Evolutionary conservation across 2,888 invertebrate species (phyloP).

Genomic region (Dicroscelio sp.): DNA sequence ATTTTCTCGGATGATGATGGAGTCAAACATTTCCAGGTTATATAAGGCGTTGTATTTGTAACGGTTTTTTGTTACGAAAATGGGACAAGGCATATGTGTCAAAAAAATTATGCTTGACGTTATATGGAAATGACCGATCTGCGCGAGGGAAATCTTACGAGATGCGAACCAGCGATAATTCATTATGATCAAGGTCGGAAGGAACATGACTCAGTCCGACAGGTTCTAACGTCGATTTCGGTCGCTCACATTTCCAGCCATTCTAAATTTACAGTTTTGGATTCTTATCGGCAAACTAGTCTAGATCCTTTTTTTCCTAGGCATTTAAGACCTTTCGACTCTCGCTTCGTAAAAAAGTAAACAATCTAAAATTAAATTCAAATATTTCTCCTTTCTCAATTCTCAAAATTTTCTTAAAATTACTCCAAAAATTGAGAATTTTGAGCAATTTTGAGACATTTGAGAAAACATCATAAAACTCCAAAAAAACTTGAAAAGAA

Average conservation of each 20-base stretch:
- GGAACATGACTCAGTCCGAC: constrained; percentile 48
- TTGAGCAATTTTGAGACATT: not conserved
- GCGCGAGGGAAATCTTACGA: constrained; percentile 55
- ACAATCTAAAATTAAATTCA: constrained; percentile 31
- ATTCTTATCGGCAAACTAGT: constrained; percentile 19
- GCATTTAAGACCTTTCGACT: constrained; percentile 23
- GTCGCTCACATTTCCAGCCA: constrained; percentile 45
- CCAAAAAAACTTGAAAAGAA: no score
- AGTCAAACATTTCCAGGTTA: no score
- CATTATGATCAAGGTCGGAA: constrained; percentile 54
- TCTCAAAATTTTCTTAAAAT: no score
- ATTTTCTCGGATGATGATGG: no score
- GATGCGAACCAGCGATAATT: constrained; percentile 56
- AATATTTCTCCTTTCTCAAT: no score
- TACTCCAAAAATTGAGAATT: not conserved
- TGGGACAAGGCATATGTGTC: constrained; percentile 19
- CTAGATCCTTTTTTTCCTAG: not conserved
- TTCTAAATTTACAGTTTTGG: constrained; percentile 55
- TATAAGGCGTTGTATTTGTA: not conserved
- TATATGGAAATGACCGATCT: constrained; percentile 54
- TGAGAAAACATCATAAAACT: no score
- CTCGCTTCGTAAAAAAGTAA: not conserved
- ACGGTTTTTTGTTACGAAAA: constrained; percentile 11
- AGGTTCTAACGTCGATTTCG: constrained; percentile 42
- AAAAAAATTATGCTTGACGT: constrained; percentile 29